These are phyloP conservation scores for Dendronephthya gigantea DNA, from an alignment of 64 coral and sea anemone genomes.

Conservation along the genomic window DNA sequence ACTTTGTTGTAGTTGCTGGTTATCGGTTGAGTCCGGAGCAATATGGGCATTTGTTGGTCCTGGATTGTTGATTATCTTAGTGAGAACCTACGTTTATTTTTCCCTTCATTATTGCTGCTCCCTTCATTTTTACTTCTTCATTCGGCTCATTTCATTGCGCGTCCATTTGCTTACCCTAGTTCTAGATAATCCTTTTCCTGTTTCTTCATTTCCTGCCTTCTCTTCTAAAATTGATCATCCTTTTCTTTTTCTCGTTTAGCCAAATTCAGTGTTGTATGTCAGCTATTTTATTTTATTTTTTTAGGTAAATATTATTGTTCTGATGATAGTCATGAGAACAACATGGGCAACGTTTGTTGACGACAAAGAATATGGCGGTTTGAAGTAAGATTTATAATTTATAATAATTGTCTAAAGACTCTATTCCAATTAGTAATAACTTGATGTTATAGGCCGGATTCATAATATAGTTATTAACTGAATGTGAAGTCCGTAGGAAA, in stretches of 20 bases:
- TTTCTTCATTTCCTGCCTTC: no score
- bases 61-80: conserved; percentile 41
- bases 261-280: not conserved
- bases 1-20: conserved; percentile 62
- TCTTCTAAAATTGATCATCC: not conserved
- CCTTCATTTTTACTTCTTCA: no score
- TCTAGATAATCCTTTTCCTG: no score
- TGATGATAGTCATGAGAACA: not conserved
- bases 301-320: not conserved
- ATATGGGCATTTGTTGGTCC: conserved; percentile 73
- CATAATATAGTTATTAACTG: no score
- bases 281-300: not conserved
- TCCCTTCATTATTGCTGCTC: not conserved
- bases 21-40: conserved; percentile 39
- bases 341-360: conserved; percentile 10
- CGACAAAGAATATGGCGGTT: not conserved
- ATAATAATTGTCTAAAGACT: no score
- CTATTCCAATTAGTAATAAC: no score
- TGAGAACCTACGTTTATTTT: no score
- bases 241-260: not conserved
- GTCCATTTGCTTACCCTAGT: no score
- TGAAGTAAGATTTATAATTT: not conserved
- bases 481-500: no score
- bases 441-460: no score
- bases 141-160: no score